Conservation (phyloP, 2,888 invertebrate genomes). For the Linnaemya tessellans region DNA sequence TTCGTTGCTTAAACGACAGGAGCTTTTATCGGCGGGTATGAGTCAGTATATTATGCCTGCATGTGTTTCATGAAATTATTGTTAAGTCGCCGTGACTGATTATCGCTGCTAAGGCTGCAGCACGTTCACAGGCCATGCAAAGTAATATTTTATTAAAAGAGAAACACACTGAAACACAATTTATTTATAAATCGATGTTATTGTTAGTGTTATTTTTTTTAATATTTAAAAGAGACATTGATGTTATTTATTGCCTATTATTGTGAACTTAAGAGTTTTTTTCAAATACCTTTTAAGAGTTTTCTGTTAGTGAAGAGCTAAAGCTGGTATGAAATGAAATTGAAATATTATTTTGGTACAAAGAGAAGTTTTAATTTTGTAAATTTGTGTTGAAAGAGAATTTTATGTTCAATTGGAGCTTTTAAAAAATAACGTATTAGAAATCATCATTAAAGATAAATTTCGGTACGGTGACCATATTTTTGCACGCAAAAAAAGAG, state of each 20-base stretch:
- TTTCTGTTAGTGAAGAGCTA: constrained; percentile 8
- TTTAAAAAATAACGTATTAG: too few relatives aligned
- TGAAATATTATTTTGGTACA: constrained; percentile 8
- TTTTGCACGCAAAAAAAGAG: too few relatives aligned
- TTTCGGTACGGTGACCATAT: too few relatives aligned
- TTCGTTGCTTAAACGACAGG: constrained; percentile 55
- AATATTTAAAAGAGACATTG: constrained; percentile 38
- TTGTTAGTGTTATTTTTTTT: background rate
- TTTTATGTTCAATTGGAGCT: background rate
- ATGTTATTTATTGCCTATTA: background rate
- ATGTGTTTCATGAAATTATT: background rate
- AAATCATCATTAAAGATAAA: too few relatives aligned
- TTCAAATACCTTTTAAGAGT: constrained; percentile 29
- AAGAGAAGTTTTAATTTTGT: constrained; percentile 15
- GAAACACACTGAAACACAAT: background rate
- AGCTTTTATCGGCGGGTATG: constrained; percentile 23
- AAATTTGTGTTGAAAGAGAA: background rate
- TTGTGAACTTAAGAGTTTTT: constrained; percentile 34
- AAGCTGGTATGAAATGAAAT: constrained; percentile 39
- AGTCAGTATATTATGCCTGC: constrained; percentile 23
- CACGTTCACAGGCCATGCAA: constrained; percentile 30
- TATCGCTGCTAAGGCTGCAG: constrained; percentile 10
- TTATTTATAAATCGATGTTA: constrained; percentile 5
- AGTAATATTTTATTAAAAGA: constrained; percentile 17
- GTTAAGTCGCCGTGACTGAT: constrained; percentile 31